phyloP scores from a whole-genome alignment of 2,797 vertebrate species.

The Darevskia mixta region DNA sequence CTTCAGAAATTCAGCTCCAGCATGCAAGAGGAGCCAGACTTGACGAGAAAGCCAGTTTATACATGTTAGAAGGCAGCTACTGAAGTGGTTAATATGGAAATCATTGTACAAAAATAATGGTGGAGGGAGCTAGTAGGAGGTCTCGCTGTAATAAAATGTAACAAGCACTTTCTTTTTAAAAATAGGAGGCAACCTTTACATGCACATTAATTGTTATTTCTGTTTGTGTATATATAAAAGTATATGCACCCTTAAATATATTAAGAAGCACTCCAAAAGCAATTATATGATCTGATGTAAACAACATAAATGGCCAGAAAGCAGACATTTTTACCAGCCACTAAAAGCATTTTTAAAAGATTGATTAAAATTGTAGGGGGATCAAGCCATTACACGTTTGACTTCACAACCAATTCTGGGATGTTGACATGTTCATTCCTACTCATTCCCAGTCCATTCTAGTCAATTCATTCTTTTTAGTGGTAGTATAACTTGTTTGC shows the following conservation, averaged over 20 bases:
- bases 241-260: conserved; percentile 24
- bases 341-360: conserved; percentile 55
- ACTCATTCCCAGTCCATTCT: conserved; percentile 55
- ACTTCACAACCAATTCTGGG: conserved; percentile 43
- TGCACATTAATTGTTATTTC: conserved; percentile 37
- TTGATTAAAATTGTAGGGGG: conserved; percentile 55
- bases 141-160: conserved; percentile 48
- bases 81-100: conserved; percentile 63
- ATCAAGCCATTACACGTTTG: conserved; percentile 53
- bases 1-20: neutral
- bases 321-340: conserved; percentile 61
- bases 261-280: conserved; percentile 30
- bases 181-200: neutral
- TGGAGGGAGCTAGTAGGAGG: conserved; percentile 23
- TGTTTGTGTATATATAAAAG: conserved; percentile 1
- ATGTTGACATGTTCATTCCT: conserved; percentile 47
- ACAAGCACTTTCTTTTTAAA: conserved; percentile 34
- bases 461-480: conserved; percentile 40
- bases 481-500: conserved; percentile 45
- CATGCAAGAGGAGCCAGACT: neutral
- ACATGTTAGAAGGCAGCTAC: conserved; percentile 42
- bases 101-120: conserved; percentile 57
- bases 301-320: conserved; percentile 44
- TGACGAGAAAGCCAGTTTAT: neutral
- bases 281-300: conserved; percentile 46